phyloP scores from a whole-genome alignment of 1,140 invertebrate species.

The Zophobas atratus region DNA sequence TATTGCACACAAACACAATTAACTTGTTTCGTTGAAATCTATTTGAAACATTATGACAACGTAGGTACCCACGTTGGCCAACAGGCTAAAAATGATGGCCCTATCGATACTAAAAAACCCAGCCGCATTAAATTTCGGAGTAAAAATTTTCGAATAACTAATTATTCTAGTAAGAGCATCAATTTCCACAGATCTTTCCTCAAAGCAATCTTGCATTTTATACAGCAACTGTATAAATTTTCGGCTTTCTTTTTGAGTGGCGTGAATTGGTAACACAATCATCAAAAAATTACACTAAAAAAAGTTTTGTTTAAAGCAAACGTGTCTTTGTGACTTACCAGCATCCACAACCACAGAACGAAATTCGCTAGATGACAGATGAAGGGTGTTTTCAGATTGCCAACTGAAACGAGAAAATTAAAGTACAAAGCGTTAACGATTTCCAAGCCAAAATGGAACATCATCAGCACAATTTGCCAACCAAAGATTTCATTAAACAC shows the following conservation, averaged over 20 bases:
- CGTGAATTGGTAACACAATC: no score
- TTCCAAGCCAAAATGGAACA: background rate
- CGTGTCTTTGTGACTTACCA: no score
- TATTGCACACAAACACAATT: no score
- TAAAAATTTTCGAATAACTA: slow-evolving; percentile 1
- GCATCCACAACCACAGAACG: no score
- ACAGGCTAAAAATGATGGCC: background rate
- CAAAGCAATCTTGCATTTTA: no score
- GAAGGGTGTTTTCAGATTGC: no score
- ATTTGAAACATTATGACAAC: slow-evolving; percentile 2
- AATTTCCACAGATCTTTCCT: background rate
- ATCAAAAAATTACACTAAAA: no score
- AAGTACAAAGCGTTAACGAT: background rate
- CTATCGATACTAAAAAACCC: slow-evolving; percentile 12
- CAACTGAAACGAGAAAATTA: background rate
- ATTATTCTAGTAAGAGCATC: background rate
- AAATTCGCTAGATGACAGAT: no score
- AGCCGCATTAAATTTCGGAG: slow-evolving; percentile 5
- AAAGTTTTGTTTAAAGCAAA: no score
- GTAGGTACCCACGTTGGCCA: slow-evolving; percentile 1
- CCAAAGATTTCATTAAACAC: background rate
- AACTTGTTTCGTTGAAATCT: background rate
- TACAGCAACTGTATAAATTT: no score
- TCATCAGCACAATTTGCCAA: background rate
- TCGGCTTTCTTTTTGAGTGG: background rate